Percentiles rank a stretch among this genome's conserved stretches.
phyloP scores from a whole-genome alignment of 1,140 invertebrate genomes.

The Helicorthomorpha holstii region DNA sequence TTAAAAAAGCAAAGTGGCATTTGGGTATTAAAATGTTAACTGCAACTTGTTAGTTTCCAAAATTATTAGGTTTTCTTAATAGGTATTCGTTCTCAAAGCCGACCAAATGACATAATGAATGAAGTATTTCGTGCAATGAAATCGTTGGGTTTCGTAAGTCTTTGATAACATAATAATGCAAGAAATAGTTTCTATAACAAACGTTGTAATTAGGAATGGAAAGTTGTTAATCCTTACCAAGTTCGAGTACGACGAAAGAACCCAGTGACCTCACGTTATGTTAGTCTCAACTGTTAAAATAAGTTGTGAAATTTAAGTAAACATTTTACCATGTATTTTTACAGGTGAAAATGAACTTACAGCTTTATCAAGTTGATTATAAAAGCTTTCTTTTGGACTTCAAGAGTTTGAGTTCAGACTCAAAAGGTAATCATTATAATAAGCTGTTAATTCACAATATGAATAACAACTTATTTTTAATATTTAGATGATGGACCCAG shows the following conservation, averaged over 20 bases:
- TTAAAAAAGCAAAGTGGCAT: slow-evolving; percentile 98
- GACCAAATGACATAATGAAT: slow-evolving; percentile 98
- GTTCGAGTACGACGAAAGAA: slow-evolving; percentile 77
- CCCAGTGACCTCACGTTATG: slow-evolving; percentile 51
- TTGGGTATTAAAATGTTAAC: slow-evolving; percentile 34
- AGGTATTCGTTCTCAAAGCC: slow-evolving; percentile 95
- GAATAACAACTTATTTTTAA: no score
- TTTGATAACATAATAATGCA: not conserved
- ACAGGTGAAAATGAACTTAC: slow-evolving; percentile 84
- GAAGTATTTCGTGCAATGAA: slow-evolving; percentile 99
- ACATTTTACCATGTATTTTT: slow-evolving; percentile 4
- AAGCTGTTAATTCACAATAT: no score
- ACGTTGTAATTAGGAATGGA: slow-evolving; percentile 64
- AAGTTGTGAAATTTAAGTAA: not conserved
- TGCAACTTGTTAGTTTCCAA: not conserved
- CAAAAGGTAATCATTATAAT: slow-evolving; percentile 1
- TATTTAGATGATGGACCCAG: not conserved
- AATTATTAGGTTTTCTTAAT: slow-evolving; percentile 11
- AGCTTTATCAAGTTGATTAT: slow-evolving; percentile 96
- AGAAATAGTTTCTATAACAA: not conserved
- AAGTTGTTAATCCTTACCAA: slow-evolving; percentile 91
- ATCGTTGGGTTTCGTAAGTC: slow-evolving; percentile 71
- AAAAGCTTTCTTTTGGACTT: slow-evolving; percentile 96
- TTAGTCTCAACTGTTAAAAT: slow-evolving; percentile 16
- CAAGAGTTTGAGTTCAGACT: slow-evolving; percentile 62